Evolutionary conservation across 2,888 invertebrate species (phyloP), one percentile per base, ranked within the genome.

Genomic region (Leucophenga maculata): DNA sequence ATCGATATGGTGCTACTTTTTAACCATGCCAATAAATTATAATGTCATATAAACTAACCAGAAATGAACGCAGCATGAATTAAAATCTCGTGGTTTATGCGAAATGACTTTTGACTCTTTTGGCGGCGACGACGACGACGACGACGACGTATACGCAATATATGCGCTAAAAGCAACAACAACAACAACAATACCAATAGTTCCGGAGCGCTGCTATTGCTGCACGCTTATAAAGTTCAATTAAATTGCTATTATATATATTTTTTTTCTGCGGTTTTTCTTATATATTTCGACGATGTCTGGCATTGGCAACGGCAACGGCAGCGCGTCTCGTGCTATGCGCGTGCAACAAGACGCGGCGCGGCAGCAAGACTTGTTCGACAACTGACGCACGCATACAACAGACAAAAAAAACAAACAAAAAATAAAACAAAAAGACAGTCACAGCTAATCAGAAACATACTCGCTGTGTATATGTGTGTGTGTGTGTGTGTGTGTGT

Each of bases 321-420:
- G n/a, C 14, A 22, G 9, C 46, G 13, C 9, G 46, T 64, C 62
- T 46, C 62, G 62, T 64, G 62, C 46, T 46, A n/a, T 22, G 62
- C 62, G 62, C 62, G 62, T 64, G 62, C 62, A 18, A 20, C 60
- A 18, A 39, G 6, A 39, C 39, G 39, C 39, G 39, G 39, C 39
- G 39, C 39, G 39, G 39, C 8, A 39, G 11, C 39, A 39, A n/a
- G n/a, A 39, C 39, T 39, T 39, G 39, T 39, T 39, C 11, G 1
- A 20, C 16, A 52, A 52, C 52, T 18, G 20, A 52, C 20, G 52
- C 16, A 18, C 52, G 52, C 18, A n/a, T 4, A 52, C 52, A 52
- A n/a, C 1, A n/a, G n/a, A n/a, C n/a, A n/a, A n/a, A n/a, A n/a
- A n/a, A n/a, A n/a, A n/a, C n/a, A n/a, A n/a, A n/a, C n/a, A n/a